Evolutionary conservation across 30 jellyfish, hydroid and myxozoan genomes (phyloP).

Genomic region (Chrysaora quinquecirrha): DNA sequence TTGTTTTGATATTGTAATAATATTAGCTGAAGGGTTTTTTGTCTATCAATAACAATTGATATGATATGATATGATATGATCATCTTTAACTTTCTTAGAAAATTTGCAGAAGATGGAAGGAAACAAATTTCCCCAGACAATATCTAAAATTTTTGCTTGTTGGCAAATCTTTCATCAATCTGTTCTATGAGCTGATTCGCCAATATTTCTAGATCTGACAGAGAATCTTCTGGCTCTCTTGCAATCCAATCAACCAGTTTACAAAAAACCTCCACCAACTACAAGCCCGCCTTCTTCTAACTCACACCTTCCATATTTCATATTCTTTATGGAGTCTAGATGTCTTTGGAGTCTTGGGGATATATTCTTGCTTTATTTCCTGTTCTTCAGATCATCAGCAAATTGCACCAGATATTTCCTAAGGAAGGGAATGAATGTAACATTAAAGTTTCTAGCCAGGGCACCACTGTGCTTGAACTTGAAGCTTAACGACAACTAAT

Average conservation of each 20-base stretch:
- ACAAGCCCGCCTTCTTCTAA: slow-evolving; percentile 47
- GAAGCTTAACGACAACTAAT: slow-evolving; percentile 29
- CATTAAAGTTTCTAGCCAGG: slow-evolving; percentile 38
- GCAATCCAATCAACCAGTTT: slow-evolving; percentile 40
- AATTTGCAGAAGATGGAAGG: slow-evolving; percentile 9
- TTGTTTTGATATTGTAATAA: no score
- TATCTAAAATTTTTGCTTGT: slow-evolving; percentile 19
- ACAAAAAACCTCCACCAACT: neutral
- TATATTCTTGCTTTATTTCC: neutral
- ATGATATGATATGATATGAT: no score
- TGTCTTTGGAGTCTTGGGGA: slow-evolving; percentile 15
- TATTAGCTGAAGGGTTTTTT: no score
- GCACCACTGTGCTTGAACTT: no score
- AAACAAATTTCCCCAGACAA: slow-evolving; percentile 34
- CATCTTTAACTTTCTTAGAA: slow-evolving; percentile 11
- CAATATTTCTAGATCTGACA: slow-evolving; percentile 10
- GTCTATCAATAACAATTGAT: no score
- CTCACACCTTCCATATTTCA: slow-evolving; percentile 25
- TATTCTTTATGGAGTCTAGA: neutral
- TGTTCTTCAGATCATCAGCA: neutral
- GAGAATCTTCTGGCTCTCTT: slow-evolving; percentile 35
- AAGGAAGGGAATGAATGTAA: slow-evolving; percentile 21
- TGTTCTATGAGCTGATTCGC: slow-evolving; percentile 5
- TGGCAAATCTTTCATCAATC: slow-evolving; percentile 17
- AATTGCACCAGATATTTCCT: neutral